Conservation (phyloP, 2,888 invertebrate species). For the Pemphredon lugubris region DNA sequence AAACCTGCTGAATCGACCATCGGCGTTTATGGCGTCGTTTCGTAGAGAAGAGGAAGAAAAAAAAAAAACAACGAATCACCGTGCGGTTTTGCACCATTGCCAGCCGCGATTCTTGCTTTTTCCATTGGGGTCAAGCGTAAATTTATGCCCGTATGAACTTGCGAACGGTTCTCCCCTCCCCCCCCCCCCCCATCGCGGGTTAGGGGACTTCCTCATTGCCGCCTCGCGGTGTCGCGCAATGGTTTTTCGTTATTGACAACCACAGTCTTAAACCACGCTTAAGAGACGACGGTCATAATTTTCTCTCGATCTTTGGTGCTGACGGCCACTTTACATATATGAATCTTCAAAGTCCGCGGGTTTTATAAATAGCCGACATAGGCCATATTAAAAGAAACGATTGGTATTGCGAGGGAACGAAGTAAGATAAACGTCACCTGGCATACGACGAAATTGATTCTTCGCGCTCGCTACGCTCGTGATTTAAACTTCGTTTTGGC, state of each 20-base stretch:
- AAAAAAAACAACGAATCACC: conserved; percentile 10
- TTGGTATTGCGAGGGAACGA: background rate
- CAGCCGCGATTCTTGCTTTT: conserved; percentile 34
- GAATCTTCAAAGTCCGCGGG: background rate
- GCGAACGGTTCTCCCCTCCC: conserved; percentile 11
- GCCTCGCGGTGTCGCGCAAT: conserved; percentile 41
- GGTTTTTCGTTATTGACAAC: conserved; percentile 42
- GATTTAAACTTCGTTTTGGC: background rate
- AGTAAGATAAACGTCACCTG: background rate
- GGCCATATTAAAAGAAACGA: background rate
- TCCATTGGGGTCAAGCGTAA: conserved; percentile 38
- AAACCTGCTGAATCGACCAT: conserved; percentile 28
- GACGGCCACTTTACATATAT: conserved; percentile 35
- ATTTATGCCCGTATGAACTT: conserved; percentile 52
- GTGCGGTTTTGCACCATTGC: conserved; percentile 39
- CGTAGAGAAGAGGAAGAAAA: conserved; percentile 5
- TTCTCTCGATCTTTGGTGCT: conserved; percentile 6
- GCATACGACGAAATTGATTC: background rate
- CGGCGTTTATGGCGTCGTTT: conserved; percentile 44
- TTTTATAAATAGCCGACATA: conserved; percentile 4
- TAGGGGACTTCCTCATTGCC: conserved; percentile 59
- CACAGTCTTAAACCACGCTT: conserved; percentile 27
- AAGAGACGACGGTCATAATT: conserved; percentile 8
- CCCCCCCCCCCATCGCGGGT: too few species aligned
- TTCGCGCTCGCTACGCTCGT: conserved; percentile 6